These are phyloP conservation scores for Dendropsophus ebraccatus DNA, from an alignment of 2,113 vertebrate genomes.

Conservation along the genomic window DNA sequence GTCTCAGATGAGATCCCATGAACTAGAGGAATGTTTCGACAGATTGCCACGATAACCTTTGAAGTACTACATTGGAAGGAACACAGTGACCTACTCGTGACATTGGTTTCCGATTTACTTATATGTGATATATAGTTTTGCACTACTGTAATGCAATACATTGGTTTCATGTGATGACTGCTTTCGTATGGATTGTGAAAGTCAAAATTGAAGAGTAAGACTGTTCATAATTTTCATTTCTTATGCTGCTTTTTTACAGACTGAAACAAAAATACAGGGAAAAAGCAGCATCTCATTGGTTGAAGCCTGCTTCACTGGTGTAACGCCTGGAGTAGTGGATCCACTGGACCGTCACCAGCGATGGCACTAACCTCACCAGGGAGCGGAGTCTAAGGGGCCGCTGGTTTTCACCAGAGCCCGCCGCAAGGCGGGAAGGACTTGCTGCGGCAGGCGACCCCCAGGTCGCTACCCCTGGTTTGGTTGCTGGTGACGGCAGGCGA, in stretches of 20 bases:
- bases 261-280: neutral
- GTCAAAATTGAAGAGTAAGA: neutral
- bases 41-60: slow-evolving; percentile 49
- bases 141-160: neutral
- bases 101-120: slow-evolving; percentile 34
- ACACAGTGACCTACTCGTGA: slow-evolving; percentile 9
- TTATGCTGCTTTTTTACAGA: neutral
- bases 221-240: neutral
- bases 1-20: slow-evolving; percentile 51
- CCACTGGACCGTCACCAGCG: too few species aligned
- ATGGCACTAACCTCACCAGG: too few species aligned
- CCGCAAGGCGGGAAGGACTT: too few species aligned
- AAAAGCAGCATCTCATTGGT: neutral
- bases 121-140: neutral
- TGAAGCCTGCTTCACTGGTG: neutral
- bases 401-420: too few species aligned
- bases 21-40: slow-evolving; percentile 32
- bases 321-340: too few species aligned
- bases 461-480: too few species aligned
- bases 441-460: too few species aligned
- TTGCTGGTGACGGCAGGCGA: too few species aligned
- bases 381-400: too few species aligned
- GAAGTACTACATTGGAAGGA: slow-evolving; percentile 24
- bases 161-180: neutral
- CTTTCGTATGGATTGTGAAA: neutral